Conservation (phyloP, 2,888 invertebrate species). For the Drosophila neoperkinsi region DNA sequence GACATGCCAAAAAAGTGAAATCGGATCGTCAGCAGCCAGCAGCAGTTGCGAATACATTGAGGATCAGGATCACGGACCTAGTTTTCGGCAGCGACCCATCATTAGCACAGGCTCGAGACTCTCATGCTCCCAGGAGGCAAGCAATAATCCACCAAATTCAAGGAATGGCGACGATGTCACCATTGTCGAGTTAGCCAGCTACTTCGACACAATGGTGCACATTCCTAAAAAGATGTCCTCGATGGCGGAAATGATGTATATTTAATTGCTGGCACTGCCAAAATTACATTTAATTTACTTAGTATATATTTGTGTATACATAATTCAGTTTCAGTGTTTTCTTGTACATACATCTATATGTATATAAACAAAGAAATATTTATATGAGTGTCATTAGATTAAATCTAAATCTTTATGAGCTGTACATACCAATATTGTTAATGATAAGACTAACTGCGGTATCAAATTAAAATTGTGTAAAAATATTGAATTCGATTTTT, state of each 20-base stretch:
- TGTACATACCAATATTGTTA: conserved; percentile 34
- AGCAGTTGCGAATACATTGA: conserved; percentile 7
- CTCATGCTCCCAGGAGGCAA: conserved; percentile 92
- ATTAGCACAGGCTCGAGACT: conserved; percentile 28
- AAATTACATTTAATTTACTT: conserved; percentile 10
- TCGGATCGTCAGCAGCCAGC: not conserved
- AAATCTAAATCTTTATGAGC: conserved; percentile 14
- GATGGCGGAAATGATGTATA: conserved; percentile 99
- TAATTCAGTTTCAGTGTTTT: conserved; percentile 13
- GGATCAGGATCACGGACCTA: conserved; percentile 5
- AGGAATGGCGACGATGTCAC: conserved; percentile 89
- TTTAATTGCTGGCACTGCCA: conserved; percentile 86
- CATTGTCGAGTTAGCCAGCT: conserved; percentile 97
- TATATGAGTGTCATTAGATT: conserved; percentile 39
- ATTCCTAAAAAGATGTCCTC: conserved; percentile 99
- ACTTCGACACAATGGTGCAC: conserved; percentile 97
- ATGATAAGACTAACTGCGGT: conserved; percentile 11
- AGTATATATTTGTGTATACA: conserved; percentile 5
- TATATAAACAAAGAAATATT: conserved; percentile 8
- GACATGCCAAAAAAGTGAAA: conserved; percentile 32
- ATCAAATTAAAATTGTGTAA: conserved; percentile 19
- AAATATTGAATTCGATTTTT: conserved; percentile 12
- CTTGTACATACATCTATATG: conserved; percentile 34
- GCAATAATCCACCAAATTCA: conserved; percentile 84
- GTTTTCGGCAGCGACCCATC: conserved; percentile 7